These are phyloP conservation scores for Agrenia bidenticulata DNA, from an alignment of 2,888 invertebrate genomes.

Conservation along the genomic window DNA sequence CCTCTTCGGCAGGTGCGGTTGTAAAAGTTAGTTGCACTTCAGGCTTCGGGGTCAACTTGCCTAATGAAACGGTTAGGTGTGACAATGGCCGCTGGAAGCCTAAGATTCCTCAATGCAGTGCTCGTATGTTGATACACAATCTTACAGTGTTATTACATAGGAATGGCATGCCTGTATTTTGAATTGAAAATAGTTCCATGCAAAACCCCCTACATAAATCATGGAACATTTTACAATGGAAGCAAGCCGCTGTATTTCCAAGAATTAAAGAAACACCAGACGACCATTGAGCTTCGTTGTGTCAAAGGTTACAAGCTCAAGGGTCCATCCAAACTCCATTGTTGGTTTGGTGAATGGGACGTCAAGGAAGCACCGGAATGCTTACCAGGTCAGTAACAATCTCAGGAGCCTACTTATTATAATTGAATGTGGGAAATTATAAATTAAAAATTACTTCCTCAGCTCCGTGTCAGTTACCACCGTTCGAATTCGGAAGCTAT, in stretches of 20 bases:
- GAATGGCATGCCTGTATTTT: background rate
- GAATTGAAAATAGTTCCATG: slow-evolving; percentile 45
- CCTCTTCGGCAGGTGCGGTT: slow-evolving; percentile 74
- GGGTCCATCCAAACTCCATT: slow-evolving; percentile 72
- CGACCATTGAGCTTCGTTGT: slow-evolving; percentile 26
- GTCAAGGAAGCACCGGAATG: slow-evolving; percentile 72
- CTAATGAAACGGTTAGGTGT: slow-evolving; percentile 61
- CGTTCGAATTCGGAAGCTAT: slow-evolving; percentile 69
- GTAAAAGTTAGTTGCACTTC: slow-evolving; percentile 74
- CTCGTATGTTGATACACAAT: slow-evolving; percentile 64
- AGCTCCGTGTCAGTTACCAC: slow-evolving; percentile 71
- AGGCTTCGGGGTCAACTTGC: slow-evolving; percentile 74
- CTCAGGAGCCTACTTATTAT: too few species aligned
- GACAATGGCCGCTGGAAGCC: slow-evolving; percentile 80
- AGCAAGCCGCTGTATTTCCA: slow-evolving; percentile 54
- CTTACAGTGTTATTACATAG: background rate
- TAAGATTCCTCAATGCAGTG: slow-evolving; percentile 74
- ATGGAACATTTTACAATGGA: slow-evolving; percentile 51
- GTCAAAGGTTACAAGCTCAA: slow-evolving; percentile 53
- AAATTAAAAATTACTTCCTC: slow-evolving; percentile 48
- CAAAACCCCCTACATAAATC: slow-evolving; percentile 46
- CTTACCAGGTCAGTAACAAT: slow-evolving; percentile 67
- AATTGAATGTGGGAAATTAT: too few species aligned
- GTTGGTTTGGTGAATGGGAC: slow-evolving; percentile 81
- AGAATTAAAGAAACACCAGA: slow-evolving; percentile 65